Base-by-base conservation (phyloP, 2,113 vertebrate genomes). In the Phoenicopterus ruber region DNA sequence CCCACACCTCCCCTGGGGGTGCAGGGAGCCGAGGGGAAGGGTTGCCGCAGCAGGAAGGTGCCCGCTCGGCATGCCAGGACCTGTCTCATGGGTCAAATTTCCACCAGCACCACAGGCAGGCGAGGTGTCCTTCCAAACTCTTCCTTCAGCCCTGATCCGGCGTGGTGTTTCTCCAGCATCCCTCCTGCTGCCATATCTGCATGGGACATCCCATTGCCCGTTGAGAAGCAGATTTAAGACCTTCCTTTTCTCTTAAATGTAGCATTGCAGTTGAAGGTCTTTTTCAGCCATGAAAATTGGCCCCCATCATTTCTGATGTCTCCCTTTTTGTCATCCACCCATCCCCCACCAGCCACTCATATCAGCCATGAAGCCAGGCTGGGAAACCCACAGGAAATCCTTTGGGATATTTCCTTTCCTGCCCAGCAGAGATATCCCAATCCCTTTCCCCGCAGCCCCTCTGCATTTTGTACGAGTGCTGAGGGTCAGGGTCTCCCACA, bases 381-480 rank as follows among this genome's bases (percentile, higher is more conserved):
- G 34, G 66, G 36, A 85, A 95, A 25, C n/a, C 76, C 50, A 6
- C 76, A 92, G 89, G 88, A 95, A 95, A 91, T 88, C 57, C 72
- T 80, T 66, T 47, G 38, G 72, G 72, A 9, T 91, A 58, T 78
- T 95, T 86, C 55, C 42, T 81, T 95, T 95, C 86, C 93, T 91
- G 71, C n/a, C 15, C 58, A 61, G n/a, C 62, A 94, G 79, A 88
- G 54, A 69, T 77, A 93, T 55, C 17, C 17, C 46, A 38, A 19
- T 40, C 49, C 11, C 28, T 62, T 83, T 83, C 76, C 66, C 44
- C 10, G 2, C 34, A 85, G 17, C 31, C 52, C 11, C 38, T 69
- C 40, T 62, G 38, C 17, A 18, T 71, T 90, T 71, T 78, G 58
- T 10, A 14, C 0, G 0, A 50, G 44, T 58, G 7, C 66, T 46